These are phyloP conservation scores for Ptychochromis oligacanthus DNA, from an alignment of 2,113 vertebrate species.

Conservation along the genomic window DNA sequence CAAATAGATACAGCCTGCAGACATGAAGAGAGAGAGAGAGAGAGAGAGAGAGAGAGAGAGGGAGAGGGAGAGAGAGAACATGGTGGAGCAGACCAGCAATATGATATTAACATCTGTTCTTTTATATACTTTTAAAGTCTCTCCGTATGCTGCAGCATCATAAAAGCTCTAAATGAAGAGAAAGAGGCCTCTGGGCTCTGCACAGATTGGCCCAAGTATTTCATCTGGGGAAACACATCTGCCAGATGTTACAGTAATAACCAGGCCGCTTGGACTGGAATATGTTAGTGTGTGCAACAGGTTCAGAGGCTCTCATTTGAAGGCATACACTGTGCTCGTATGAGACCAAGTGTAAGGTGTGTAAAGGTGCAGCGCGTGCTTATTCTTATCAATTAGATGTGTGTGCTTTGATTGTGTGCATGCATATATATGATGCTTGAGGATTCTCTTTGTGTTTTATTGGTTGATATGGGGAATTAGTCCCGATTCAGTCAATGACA, in stretches of 20 bases:
- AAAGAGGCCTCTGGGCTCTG: conserved; percentile 56
- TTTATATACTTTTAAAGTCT: conserved; percentile 61
- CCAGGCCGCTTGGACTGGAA: conserved; percentile 8
- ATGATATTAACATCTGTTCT: conserved; percentile 65
- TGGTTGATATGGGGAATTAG: conserved; percentile 36
- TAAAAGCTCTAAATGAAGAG: conserved; percentile 56
- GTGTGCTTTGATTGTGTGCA: neutral
- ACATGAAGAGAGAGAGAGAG: neutral
- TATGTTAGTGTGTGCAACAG: conserved; percentile 53
- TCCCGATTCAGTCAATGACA: conserved; percentile 37
- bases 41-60: neutral
- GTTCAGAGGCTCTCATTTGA: conserved; percentile 28
- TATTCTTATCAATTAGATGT: neutral
- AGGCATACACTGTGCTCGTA: neutral
- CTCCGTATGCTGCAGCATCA: conserved; percentile 49
- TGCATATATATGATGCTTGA: neutral
- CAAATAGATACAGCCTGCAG: conserved; percentile 8
- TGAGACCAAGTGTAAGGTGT: neutral
- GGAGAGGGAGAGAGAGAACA: neutral
- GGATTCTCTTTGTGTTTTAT: conserved; percentile 32
- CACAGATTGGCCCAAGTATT: conserved; percentile 54
- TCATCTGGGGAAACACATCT: conserved; percentile 59
- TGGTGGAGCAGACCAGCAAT: conserved; percentile 19
- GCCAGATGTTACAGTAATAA: conserved; percentile 51
- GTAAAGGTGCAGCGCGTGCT: neutral